Evolutionary conservation across 1,140 invertebrate genomes (phyloP).

Genomic region (Leguminivora glycinivorella): DNA sequence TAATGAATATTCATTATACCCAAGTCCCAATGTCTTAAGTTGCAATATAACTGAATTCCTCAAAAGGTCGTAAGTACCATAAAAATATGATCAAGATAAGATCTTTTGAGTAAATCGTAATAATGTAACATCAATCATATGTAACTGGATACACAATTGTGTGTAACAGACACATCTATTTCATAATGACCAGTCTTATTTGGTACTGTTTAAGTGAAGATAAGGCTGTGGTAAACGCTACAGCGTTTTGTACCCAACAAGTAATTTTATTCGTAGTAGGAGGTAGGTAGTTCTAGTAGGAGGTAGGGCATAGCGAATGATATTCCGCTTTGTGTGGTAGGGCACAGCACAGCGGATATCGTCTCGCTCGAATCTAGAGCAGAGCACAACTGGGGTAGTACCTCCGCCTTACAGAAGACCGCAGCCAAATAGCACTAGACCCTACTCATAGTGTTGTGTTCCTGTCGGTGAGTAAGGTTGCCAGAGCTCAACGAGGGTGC

Average conservation of each 20-base stretch:
- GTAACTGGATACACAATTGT: conserved; percentile 9
- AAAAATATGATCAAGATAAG: neutral
- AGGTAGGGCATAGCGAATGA: no score
- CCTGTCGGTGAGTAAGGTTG: no score
- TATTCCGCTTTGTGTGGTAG: no score
- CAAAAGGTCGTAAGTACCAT: neutral
- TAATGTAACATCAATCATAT: conserved; percentile 19
- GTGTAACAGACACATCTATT: conserved; percentile 6
- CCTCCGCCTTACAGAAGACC: no score
- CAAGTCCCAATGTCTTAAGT: neutral
- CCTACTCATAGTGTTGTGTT: no score
- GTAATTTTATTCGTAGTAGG: neutral
- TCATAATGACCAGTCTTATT: conserved; percentile 9
- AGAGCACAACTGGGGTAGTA: no score
- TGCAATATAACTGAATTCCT: neutral
- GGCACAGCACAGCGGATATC: no score
- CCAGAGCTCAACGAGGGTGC: no score
- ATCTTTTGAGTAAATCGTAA: neutral
- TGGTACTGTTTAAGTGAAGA: neutral
- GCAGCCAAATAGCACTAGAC: no score
- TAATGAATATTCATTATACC: conserved; percentile 7
- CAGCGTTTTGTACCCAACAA: neutral
- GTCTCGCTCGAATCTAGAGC: no score
- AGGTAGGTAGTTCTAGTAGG: no score
- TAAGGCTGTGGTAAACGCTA: neutral